Evolutionary conservation across 2,888 invertebrate genomes (phyloP), one percentile per base, ranked within the genome.

Genomic region (Cataglyphis livida): DNA sequence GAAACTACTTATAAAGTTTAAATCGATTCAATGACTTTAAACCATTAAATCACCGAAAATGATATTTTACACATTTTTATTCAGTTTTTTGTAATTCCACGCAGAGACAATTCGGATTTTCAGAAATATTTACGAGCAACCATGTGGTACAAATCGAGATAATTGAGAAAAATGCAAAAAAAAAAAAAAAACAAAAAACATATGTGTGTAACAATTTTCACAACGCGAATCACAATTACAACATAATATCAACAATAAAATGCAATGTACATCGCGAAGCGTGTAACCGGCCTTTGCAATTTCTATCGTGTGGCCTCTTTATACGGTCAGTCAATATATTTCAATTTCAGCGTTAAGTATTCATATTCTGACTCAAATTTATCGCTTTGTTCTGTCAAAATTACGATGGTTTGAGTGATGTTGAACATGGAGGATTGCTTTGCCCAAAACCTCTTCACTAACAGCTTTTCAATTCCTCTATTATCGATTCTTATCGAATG

Each of bases 401-500:
- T 88, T 87, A 88, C 79, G 57, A 59, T 64, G 83, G 81, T 76
- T 88, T 86, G 48, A 84, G 84, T 85, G 85, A 84, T 78, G 85
- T 84, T 83, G 83, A 68, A 82, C 83, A 54, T 25, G 15, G 28
- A n/a, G 41, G 62, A 54, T 66, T 35, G 3, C 15, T 74, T 51
- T 32, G 44, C 64, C 64, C 32, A 73, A 88, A 84, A 83, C 82
- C 70, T 81, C 44, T 74, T 25, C 48, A 21, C 51, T 62, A 15
- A 66, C 70, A 32, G n/a, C 38, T 54, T 61, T 59, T 65, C n/a
- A 28, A 32, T 57, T 15, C 62, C 35, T 84, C 81, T 68, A 83
- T 87, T 85, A 90, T 91, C 89, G 89, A 90, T 89, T 90, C 84
- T 82, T 84, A 84, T 84, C 81, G 84, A 85, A 61, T 74, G 82